Base-by-base conservation (phyloP, 2,888 invertebrate genomes). In the Phymatocera aterrima region DNA sequence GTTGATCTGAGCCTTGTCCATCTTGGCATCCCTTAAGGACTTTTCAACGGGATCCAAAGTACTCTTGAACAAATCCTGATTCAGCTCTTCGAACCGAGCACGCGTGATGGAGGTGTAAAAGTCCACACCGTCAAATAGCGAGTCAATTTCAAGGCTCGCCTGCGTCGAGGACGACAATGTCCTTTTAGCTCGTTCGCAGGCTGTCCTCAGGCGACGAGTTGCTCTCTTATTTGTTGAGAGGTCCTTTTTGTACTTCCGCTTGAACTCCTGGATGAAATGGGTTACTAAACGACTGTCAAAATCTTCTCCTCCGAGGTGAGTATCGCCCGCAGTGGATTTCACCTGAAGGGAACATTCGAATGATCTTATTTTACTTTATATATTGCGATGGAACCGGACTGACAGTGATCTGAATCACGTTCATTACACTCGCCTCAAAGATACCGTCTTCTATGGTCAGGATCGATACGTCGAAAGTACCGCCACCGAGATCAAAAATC, bases 381-480 rank as follows among this genome's bases (percentile, higher is more conserved):
- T 21, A 12, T 24, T 64, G n/a, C n/a, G n/a, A 37, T 18, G 2
- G 64, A 64, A 6, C 6, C 64, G 1, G 64, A 70, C 5, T n/a
- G 46, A 51, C 15, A 12, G 15, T 12, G 12, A 31, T n/a, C n/a
- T 12, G 40, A 34, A 5, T 37, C 48, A 4, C 18, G 1, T 34
- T 18, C 57, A 3, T 57, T 46, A 3, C 1, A 6, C 51, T 46
- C 4, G 83, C 93, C 85, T 94, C 93, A 88, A 94, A 94, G 84
- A 92, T 86, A 1, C 97, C 94, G 90, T 98, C 97, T 85, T 97
- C 96, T 88, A 98, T 98, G 82, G 96, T 95, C 40, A 98, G 92
- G 82, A 98, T 94, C 37, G 98, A 98, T 8, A 98, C 98, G 92
- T 98, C 98, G 88, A 98, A 98, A 46, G 97, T 97, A 40, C 97